These are phyloP conservation scores for Leptoclinus maculatus DNA, from an alignment of 2,797 vertebrate species.

Conservation along the genomic window DNA sequence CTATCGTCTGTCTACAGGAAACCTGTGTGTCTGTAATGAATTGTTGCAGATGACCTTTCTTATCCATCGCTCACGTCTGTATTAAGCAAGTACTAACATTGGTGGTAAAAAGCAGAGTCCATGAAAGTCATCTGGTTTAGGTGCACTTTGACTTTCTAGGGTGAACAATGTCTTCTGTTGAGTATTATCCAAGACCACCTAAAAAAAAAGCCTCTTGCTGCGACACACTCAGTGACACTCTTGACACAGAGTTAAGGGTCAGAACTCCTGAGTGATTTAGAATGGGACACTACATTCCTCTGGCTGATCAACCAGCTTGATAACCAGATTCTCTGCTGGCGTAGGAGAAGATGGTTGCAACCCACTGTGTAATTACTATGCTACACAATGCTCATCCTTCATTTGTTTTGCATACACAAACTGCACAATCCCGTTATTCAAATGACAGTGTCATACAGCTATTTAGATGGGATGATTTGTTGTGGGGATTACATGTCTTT, in stretches of 20 bases:
- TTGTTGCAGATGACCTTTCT: constrained; percentile 5
- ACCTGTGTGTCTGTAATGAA: not conserved
- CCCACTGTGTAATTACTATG: constrained; percentile 16
- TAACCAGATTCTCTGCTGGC: constrained; percentile 28
- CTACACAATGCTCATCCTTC: not conserved
- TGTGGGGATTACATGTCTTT: constrained; percentile 26
- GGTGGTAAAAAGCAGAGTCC: not conserved
- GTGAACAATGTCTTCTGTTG: not conserved
- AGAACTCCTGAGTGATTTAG: constrained; percentile 24
- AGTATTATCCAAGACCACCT: not conserved
- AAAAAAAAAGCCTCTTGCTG: constrained; percentile 26
- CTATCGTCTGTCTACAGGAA: constrained; percentile 25
- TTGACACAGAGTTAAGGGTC: constrained; percentile 58
- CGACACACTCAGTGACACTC: constrained; percentile 27
- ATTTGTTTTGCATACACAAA: constrained; percentile 22
- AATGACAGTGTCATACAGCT: constrained; percentile 8
- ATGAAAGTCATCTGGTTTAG: not conserved
- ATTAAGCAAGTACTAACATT: not conserved
- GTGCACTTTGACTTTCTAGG: not conserved
- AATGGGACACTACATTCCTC: constrained; percentile 46
- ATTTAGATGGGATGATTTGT: constrained; percentile 16
- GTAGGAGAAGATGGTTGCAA: constrained; percentile 2
- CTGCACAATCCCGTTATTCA: constrained; percentile 18
- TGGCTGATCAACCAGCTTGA: constrained; percentile 30
- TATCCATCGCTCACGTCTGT: not conserved